Percentiles rank a stretch among this genome's conserved stretches.
Conservation (phyloP, 2,888 invertebrate genomes). For the Tachina fera region DNA sequence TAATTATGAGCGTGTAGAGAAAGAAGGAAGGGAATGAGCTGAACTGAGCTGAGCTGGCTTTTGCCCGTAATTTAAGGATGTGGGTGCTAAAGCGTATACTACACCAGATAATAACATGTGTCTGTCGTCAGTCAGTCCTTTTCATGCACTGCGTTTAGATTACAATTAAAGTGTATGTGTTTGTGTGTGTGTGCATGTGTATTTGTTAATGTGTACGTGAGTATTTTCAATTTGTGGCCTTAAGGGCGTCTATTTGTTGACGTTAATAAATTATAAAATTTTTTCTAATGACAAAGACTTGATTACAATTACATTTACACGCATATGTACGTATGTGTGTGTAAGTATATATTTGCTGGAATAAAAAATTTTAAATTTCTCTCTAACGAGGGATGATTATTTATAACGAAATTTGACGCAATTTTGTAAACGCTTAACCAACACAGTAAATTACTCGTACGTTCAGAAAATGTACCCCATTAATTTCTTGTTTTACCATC, state of each 20-base stretch:
- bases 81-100: slow-evolving; percentile 72
- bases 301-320: slow-evolving; percentile 34
- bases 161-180: background rate
- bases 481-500: background rate
- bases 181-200: slow-evolving; percentile 12
- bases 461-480: slow-evolving; percentile 6
- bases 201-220: slow-evolving; percentile 37
- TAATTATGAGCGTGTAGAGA: slow-evolving; percentile 60
- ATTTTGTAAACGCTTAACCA: slow-evolving; percentile 66
- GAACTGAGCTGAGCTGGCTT: slow-evolving; percentile 44
- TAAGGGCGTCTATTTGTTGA: slow-evolving; percentile 78
- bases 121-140: slow-evolving; percentile 44
- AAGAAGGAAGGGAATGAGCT: slow-evolving; percentile 19
- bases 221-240: slow-evolving; percentile 67
- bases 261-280: slow-evolving; percentile 81
- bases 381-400: slow-evolving; percentile 59
- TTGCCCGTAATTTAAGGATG: slow-evolving; percentile 55
- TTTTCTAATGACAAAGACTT: slow-evolving; percentile 79
- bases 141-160: slow-evolving; percentile 9
- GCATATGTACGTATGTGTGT: background rate
- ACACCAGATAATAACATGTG: slow-evolving; percentile 66
- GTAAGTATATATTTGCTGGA: background rate
- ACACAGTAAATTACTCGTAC: slow-evolving; percentile 53
- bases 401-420: slow-evolving; percentile 37
- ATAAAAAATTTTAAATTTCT: slow-evolving; percentile 57